Base-by-base conservation (phyloP, 2,888 invertebrate genomes). In the Gastracanthus pulcherrimus region DNA sequence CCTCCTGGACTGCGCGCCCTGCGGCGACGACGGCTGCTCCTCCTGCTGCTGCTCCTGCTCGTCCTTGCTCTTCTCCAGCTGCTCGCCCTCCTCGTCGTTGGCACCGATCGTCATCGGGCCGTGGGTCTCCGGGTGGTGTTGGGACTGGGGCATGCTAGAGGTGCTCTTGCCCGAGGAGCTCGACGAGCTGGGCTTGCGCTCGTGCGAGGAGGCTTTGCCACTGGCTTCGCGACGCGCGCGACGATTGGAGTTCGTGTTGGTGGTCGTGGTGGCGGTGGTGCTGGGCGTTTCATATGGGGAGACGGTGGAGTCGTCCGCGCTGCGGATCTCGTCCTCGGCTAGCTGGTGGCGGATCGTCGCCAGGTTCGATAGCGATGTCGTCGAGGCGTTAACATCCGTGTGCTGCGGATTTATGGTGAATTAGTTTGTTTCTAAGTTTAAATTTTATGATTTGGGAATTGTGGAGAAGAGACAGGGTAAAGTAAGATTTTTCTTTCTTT, bases 101-200 rank as follows among this genome's bases (percentile, higher is more conserved):
- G 62, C 51, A 19, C 34, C 38, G 3, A 34, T 29, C 48, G 41
- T 23, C 16, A 45, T 60, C 1, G 38, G 45, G 23, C 51, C 41
- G 6, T 62, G 34, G 5, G 41, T 3, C 13, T 38, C 29, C n/a
- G 48, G 81, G 7, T 72, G 77, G 29, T 38, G 60, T 31, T n/a
- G 67, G 19, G n/a, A 19, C 34, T 70, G 74, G 3, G 38, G 69
- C 26, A 58, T 67, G 11, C 70, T 76, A 9, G 87, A 86, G 60
- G 89, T 87, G 70, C 91, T 91, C 83, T 90, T 90, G 19, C 90
- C 89, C 75, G 90, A 90, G 19, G 90, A 91, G 81, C 96, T 96
- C 80, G 96, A 96, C 90, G 96, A 95, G 80, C 95, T 95, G 83
- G 95, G 95, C 92, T 96, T 96, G 92, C 96, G 94, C 93, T 96